Conservation (phyloP, 1,140 invertebrate genomes). For the Holotrichia oblita region DNA sequence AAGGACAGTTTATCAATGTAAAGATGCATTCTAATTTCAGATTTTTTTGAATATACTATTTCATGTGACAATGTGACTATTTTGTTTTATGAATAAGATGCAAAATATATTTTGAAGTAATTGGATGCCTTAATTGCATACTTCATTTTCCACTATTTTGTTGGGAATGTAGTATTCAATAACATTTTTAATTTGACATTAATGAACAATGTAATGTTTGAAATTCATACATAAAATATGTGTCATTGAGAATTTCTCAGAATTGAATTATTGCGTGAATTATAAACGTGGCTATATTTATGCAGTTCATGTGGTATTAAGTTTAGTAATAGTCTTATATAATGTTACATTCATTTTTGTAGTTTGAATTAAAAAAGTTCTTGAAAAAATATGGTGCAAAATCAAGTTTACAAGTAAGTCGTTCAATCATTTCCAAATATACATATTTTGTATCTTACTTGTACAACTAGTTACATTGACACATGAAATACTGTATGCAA, state of each 20-base stretch:
- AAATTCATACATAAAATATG: neutral
- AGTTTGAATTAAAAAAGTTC: too few species aligned
- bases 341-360: too few species aligned
- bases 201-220: neutral
- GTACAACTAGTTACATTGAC: too few species aligned
- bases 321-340: too few species aligned
- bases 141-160: neutral
- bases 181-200: neutral
- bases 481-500: too few species aligned
- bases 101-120: conserved; percentile 1
- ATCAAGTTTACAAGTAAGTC: too few species aligned
- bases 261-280: neutral
- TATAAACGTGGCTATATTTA: neutral
- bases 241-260: neutral
- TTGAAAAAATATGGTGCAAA: too few species aligned
- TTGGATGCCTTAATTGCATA: neutral
- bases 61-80: neutral
- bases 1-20: neutral
- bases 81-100: neutral
- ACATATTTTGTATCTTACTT: too few species aligned
- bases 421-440: too few species aligned
- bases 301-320: neutral
- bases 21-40: neutral
- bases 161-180: neutral
- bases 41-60: neutral